Conservation (phyloP, 2,888 invertebrate species). For the Nomada lathburiana region DNA sequence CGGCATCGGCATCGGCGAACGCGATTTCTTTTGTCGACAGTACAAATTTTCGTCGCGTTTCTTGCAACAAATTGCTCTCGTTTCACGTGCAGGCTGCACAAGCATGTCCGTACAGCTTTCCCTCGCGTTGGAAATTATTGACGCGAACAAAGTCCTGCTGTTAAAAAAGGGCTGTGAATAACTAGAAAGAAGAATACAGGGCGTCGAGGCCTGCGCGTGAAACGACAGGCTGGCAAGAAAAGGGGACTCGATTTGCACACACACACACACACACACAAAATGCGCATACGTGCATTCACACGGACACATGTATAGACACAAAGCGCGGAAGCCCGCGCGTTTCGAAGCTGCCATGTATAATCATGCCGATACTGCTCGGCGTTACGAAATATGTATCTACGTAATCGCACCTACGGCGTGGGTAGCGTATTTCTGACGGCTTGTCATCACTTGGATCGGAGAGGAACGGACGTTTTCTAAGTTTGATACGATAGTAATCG, state of each 20-base stretch:
- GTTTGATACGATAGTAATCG: slow-evolving; percentile 59
- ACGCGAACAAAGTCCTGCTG: not conserved
- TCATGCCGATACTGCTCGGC: slow-evolving; percentile 63
- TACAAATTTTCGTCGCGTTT: slow-evolving; percentile 69
- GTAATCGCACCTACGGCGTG: slow-evolving; percentile 38
- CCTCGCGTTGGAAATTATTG: not conserved
- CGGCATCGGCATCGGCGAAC: slow-evolving; percentile 37
- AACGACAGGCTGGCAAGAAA: slow-evolving; percentile 21
- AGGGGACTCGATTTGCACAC: slow-evolving; percentile 39
- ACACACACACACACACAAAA: not conserved
- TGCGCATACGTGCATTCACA: slow-evolving; percentile 6
- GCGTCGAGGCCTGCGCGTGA: not conserved
- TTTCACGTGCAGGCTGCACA: not conserved
- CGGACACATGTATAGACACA: slow-evolving; percentile 5
- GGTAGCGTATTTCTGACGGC: slow-evolving; percentile 62
- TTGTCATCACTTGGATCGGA: slow-evolving; percentile 49
- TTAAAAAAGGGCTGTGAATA: not conserved
- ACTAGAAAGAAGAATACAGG: not conserved
- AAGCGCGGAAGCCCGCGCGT: slow-evolving; percentile 62
- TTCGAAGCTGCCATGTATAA: slow-evolving; percentile 69
- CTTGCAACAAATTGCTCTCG: slow-evolving; percentile 8
- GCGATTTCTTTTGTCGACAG: slow-evolving; percentile 66
- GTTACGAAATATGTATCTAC: slow-evolving; percentile 37
- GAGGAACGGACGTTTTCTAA: slow-evolving; percentile 49
- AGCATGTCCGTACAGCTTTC: not conserved